Conservation (phyloP, 2,888 invertebrate genomes). For the Apeira syringaria region DNA sequence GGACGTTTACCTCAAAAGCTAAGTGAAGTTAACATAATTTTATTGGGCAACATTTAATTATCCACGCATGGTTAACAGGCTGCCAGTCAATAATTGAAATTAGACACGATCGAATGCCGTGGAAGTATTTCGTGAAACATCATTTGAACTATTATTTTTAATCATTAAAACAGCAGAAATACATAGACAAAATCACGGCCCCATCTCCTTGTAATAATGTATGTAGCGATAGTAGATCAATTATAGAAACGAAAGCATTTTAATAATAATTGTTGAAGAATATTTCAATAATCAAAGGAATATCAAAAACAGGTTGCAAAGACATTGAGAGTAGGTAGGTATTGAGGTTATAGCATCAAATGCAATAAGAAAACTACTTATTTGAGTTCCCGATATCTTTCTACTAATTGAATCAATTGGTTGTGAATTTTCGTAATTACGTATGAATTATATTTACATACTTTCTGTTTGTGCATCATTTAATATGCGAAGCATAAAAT, state of each 20-base stretch:
- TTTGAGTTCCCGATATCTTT: background rate
- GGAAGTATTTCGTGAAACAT: too few species aligned
- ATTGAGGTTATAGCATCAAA: too few species aligned
- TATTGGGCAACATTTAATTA: conserved; percentile 24
- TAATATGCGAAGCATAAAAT: background rate
- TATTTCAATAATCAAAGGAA: too few species aligned
- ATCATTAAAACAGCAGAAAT: too few species aligned
- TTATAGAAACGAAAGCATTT: too few species aligned
- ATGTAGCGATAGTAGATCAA: too few species aligned
- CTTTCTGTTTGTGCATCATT: background rate
- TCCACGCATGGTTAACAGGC: conserved; percentile 5
- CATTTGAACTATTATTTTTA: too few species aligned
- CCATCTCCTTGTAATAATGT: too few species aligned
- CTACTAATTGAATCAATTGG: background rate
- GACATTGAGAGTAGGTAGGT: too few species aligned
- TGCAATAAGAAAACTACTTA: background rate
- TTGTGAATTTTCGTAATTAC: conserved; percentile 1
- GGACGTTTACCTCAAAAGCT: background rate
- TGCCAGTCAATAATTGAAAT: conserved; percentile 1
- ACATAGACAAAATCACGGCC: too few species aligned
- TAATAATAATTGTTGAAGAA: too few species aligned
- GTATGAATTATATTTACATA: conserved; percentile 1
- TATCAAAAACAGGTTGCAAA: too few species aligned
- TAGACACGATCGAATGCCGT: conserved; percentile 1
- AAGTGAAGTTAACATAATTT: conserved; percentile 16